Evolutionary conservation across 2,797 vertebrate genomes (phyloP), one percentile per base, ranked within the genome.

Genomic region (Macroramphosus scolopax): DNA sequence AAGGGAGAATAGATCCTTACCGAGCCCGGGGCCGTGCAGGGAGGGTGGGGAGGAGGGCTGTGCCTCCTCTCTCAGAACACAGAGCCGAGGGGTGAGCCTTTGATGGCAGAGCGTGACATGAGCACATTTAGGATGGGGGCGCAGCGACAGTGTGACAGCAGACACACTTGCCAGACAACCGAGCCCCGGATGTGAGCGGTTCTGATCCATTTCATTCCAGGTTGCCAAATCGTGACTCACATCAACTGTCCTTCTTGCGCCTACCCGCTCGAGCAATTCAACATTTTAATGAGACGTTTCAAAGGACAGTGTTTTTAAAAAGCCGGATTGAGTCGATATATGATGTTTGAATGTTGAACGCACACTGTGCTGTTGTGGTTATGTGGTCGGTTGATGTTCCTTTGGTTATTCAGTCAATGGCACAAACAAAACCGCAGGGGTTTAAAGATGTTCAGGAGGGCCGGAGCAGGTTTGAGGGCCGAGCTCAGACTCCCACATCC

Each of bases 51-150:
- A 51, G 41, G 48, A 38, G 50, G 51, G 48, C 20, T 60, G 51
- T 55, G 66, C 37, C 63, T 76, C 60, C 62, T 73, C 61, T 74
- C 64, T 81, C 50, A 57, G 70, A 83, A 73, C 77, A 83, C 68
- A 72, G 81, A 80, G 77, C 81, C 72, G 47, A 75, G 77, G 81
- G 79, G 75, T 59, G 80, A 81, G 71, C 59, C 79, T 88, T 85
- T 86, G 82, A 85, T 85, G 81, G 78, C 70, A 12, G 68, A 81
- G 83, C 68, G 80, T 85, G 83, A 83, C 79, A 83, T 77, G 77
- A 82, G 72, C 77, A 75, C 74, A 81, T 83, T 81, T 85, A 67
- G 53, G 79, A 64, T 63, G 57, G 57, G 65, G 52, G n/a, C 33
- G 60, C 63, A 64, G 59, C 12, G 29, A 61, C 70, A 49, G 18